phyloP scores from a whole-genome alignment of 2,888 invertebrate species.

The Masnerella sp. region DNA sequence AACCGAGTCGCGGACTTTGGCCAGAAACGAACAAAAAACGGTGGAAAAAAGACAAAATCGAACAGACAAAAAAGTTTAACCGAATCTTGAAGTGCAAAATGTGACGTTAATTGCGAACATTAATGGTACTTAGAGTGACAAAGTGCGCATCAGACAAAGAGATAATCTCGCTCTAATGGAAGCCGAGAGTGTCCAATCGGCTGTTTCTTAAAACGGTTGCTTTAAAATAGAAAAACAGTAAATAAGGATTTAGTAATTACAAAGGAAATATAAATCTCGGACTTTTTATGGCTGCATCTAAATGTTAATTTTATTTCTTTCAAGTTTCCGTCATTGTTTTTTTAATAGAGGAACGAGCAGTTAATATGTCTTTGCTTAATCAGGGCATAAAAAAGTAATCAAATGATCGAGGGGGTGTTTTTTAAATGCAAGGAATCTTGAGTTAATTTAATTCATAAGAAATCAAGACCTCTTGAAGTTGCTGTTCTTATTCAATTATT shows the following conservation, averaged over 20 bases:
- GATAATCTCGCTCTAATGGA: conserved; percentile 41
- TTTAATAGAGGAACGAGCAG: neutral
- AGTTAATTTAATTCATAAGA: too few relatives aligned
- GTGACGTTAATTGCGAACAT: conserved; percentile 45
- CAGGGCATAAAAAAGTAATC: too few relatives aligned
- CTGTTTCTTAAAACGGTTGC: conserved; percentile 21
- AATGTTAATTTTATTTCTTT: conserved; percentile 36
- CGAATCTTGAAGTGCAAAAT: conserved; percentile 38
- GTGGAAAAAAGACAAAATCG: conserved; percentile 2
- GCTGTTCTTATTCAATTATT: too few relatives aligned
- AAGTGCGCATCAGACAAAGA: conserved; percentile 31
- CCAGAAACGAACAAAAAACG: conserved; percentile 1
- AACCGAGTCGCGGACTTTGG: neutral
- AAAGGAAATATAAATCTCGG: conserved; percentile 21
- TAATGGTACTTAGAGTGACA: conserved; percentile 39
- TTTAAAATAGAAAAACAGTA: conserved; percentile 34
- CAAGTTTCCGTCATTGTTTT: conserved; percentile 12
- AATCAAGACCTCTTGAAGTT: too few relatives aligned
- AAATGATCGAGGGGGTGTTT: too few relatives aligned
- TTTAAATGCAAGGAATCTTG: too few relatives aligned
- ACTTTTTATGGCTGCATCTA: conserved; percentile 25
- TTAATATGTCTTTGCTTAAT: conserved; percentile 9
- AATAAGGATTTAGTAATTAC: conserved; percentile 30
- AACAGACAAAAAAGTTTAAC: conserved; percentile 4
- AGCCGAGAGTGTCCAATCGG: conserved; percentile 29